Percentiles rank a stretch among this genome's conserved stretches.
These are phyloP conservation scores for Pocillopora verrucosa DNA, from an alignment of 64 coral and sea anemone species.

Conservation along the genomic window DNA sequence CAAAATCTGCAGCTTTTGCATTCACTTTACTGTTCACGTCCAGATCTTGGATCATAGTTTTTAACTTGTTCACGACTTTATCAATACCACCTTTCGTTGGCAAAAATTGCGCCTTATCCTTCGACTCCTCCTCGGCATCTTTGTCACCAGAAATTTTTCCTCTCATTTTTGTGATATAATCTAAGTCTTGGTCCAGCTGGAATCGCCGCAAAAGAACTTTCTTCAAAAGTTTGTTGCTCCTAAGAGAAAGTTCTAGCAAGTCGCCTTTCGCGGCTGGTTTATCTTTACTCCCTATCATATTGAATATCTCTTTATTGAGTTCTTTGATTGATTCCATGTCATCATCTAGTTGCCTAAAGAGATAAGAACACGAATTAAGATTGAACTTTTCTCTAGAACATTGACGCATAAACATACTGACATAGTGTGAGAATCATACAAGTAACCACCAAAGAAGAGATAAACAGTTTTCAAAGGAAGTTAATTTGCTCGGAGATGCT, in stretches of 20 bases:
- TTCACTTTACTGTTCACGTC: conserved; percentile 2
- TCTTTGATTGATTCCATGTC: conserved; percentile 71
- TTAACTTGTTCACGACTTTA: conserved; percentile 65
- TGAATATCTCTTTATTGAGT: conserved; percentile 67
- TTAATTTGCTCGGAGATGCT: no score
- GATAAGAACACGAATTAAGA: background rate
- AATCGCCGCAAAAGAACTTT: conserved; percentile 59
- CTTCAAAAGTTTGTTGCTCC: conserved; percentile 51
- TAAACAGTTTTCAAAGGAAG: no score
- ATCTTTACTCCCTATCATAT: background rate
- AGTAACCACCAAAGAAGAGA: no score
- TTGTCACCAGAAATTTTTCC: conserved; percentile 21
- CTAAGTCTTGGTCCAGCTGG: conserved; percentile 77
- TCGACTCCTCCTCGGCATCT: background rate
- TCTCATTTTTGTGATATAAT: conserved; percentile 63
- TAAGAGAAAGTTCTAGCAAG: conserved; percentile 52
- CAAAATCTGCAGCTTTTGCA: background rate
- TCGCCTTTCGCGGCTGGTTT: conserved; percentile 46
- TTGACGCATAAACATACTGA: background rate
- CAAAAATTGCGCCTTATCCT: background rate
- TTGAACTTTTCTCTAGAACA: no score
- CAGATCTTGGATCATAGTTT: conserved; percentile 64
- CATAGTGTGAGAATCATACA: background rate
- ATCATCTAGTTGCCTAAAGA: conserved; percentile 55
- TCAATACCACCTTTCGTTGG: conserved; percentile 52